Base-by-base conservation (phyloP, 2,113 vertebrate species). In the Marcusenius ussheri region DNA sequence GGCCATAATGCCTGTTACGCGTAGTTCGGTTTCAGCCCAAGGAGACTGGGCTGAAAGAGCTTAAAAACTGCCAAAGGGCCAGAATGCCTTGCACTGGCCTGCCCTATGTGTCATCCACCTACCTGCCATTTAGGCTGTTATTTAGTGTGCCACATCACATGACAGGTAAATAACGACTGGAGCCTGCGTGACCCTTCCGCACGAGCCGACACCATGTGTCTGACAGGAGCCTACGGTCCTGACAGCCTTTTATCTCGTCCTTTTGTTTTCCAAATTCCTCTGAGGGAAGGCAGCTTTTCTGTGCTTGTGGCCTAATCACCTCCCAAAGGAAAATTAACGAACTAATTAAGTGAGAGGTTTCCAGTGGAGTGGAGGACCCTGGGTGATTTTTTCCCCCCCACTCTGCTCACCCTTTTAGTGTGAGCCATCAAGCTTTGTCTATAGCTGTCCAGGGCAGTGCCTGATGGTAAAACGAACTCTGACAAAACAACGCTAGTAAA, bases 261-360 rank as follows among this genome's bases (percentile, higher is more conserved):
- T 46, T 85, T 49, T 17, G 45, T 21, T 83, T 83, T 24, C 39
- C 19, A 19, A 47, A 85, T 85, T 85, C 83, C 42, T n/a, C 83
- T 85, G 83, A 85, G 46, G 45, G 46, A 85, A 47, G 46, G 5
- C 31, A 35, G 31, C 70, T 77, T 77, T 39, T 77, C 70, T 85
- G 83, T 27, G 42, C 10, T 49, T 46, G 11, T 21, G 46, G 45
- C 46, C 83, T 85, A 85, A 85, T 85, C 42, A 47, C n/a, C 17
- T 74, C 42, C 74, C 89, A 35, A 45, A 83, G 51, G 66, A 89
- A 89, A 91, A 91, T 88, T 47, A 84, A 70, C 53, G 42, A 77
- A 15, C 86, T 90, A 24, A 91, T 90, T 85, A 70, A 85, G 53
- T 15, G 74, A 45, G 80, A 45, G 53, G 27, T 42, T 56, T 87